Conservation (phyloP, 2,797 vertebrate species). For the Sandelia bainsii region DNA sequence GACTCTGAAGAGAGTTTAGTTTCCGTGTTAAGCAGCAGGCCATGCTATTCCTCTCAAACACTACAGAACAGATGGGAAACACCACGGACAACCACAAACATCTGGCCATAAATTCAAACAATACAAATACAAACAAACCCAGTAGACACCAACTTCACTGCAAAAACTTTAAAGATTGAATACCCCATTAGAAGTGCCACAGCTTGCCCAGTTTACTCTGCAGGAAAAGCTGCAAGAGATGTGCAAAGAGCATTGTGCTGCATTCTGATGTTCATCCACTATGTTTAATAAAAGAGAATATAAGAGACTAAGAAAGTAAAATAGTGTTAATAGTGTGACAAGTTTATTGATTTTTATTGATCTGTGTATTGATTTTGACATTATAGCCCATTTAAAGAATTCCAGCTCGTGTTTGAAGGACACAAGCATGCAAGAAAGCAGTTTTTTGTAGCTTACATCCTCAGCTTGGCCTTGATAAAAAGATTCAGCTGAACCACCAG, state of each 20-base stretch:
- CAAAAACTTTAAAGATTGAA: slow-evolving; percentile 46
- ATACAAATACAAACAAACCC: slow-evolving; percentile 42
- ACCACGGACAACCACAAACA: slow-evolving; percentile 64
- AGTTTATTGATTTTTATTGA: background rate
- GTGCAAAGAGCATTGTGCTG: too few species aligned
- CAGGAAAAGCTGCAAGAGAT: background rate
- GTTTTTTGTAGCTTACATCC: background rate
- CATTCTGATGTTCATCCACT: slow-evolving; percentile 1
- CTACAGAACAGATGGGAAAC: slow-evolving; percentile 44
- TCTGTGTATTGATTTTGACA: slow-evolving; percentile 2
- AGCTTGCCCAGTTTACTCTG: slow-evolving; percentile 66
- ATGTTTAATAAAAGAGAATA: background rate
- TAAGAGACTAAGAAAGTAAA: background rate
- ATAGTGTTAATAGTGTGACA: background rate
- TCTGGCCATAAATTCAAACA: slow-evolving; percentile 59
- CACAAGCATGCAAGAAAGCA: background rate
- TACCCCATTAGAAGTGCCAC: slow-evolving; percentile 48
- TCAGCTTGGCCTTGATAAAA: slow-evolving; percentile 16
- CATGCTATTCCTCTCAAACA: slow-evolving; percentile 40
- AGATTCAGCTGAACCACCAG: slow-evolving; percentile 4
- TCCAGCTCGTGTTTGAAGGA: background rate
- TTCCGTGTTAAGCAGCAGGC: slow-evolving; percentile 21
- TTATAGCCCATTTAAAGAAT: background rate
- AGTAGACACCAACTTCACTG: slow-evolving; percentile 13
- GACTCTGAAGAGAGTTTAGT: background rate